phyloP scores from a whole-genome alignment of 2,888 invertebrate species.

The Rhagonycha fulva region DNA sequence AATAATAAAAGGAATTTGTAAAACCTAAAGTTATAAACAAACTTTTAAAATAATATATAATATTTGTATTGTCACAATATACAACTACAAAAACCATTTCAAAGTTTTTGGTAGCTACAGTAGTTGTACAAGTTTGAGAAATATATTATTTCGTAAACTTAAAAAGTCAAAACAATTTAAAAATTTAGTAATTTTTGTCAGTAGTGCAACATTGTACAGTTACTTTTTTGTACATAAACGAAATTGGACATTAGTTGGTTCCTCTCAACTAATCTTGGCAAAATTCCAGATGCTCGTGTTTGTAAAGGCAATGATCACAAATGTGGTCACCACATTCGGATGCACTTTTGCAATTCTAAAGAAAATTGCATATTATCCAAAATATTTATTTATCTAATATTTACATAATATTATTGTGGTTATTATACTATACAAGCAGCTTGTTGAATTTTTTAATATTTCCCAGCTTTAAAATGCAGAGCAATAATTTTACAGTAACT shows the following conservation, averaged over 20 bases:
- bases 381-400: background rate
- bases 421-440: background rate
- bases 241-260: conserved; percentile 21
- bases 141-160: background rate
- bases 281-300: conserved; percentile 18
- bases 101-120: background rate
- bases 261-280: conserved; percentile 25
- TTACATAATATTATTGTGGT: background rate
- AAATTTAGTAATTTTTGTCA: background rate
- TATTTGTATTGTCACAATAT: background rate
- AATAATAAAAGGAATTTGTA: background rate
- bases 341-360: background rate
- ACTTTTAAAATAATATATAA: background rate
- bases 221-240: conserved; percentile 15
- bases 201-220: background rate
- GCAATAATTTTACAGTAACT: no score
- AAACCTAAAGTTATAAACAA: background rate
- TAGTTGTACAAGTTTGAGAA: background rate
- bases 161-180: background rate
- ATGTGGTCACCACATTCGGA: conserved; percentile 17
- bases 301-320: conserved; percentile 22
- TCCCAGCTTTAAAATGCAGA: no score
- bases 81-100: background rate
- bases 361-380: background rate
- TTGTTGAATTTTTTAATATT: background rate